phyloP scores from a whole-genome alignment of 2,113 vertebrate genomes.

The Neotoma lepida region DNA sequence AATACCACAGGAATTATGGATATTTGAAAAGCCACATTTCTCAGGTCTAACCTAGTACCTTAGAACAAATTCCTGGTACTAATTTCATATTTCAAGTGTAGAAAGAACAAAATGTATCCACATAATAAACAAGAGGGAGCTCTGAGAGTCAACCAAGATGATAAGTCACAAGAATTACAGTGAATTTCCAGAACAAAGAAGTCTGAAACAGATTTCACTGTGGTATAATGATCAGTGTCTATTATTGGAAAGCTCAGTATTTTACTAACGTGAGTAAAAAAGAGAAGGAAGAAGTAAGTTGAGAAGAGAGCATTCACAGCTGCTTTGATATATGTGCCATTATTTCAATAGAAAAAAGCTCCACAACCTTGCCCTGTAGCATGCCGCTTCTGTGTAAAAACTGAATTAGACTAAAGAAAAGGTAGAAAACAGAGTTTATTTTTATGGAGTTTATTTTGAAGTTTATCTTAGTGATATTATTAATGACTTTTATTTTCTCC shows the following conservation, averaged over 20 bases:
- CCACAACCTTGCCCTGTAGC: background rate
- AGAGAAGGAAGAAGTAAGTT: background rate
- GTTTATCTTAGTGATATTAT: background rate
- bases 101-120: background rate
- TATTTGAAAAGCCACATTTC: background rate
- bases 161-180: background rate
- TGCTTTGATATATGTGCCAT: background rate
- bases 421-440: background rate
- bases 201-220: background rate
- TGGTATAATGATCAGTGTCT: background rate
- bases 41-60: background rate
- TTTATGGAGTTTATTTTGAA: background rate
- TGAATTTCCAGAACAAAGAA: background rate
- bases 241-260: background rate
- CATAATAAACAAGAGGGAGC: background rate
- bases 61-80: background rate
- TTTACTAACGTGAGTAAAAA: background rate
- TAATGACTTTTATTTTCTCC: background rate
- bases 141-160: background rate
- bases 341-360: background rate
- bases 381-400: background rate
- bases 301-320: background rate
- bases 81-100: conserved; percentile 44
- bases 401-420: background rate
- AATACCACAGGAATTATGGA: background rate